phyloP scores from a whole-genome alignment of 2,888 invertebrate species.

The Biston betularia region DNA sequence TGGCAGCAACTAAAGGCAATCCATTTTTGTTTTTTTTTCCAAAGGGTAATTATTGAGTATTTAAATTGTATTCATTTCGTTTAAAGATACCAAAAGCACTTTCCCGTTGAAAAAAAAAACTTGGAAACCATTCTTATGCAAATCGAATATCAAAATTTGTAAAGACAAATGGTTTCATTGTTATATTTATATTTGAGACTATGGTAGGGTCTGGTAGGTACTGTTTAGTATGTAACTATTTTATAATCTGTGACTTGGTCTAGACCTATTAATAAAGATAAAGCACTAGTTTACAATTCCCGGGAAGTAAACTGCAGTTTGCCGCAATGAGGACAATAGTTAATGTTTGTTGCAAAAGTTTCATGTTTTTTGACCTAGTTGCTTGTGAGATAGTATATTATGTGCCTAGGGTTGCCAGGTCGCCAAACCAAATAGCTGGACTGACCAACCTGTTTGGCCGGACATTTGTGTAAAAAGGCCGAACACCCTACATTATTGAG shows the following conservation, averaged over 20 bases:
- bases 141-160: background rate
- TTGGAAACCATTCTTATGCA: too few species aligned
- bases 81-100: too few species aligned
- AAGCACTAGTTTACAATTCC: constrained; percentile 6
- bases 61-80: too few species aligned
- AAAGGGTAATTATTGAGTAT: too few species aligned
- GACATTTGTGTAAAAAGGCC: too few species aligned
- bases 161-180: background rate
- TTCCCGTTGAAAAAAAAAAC: too few species aligned
- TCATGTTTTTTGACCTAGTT: constrained; percentile 11
- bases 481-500: too few species aligned
- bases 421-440: too few species aligned
- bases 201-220: constrained; percentile 1
- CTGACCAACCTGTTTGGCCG: too few species aligned
- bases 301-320: constrained; percentile 20
- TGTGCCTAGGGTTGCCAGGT: too few species aligned
- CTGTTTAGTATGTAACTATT: background rate
- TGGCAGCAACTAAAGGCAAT: too few species aligned
- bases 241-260: constrained; percentile 1
- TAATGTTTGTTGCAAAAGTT: constrained; percentile 14
- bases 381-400: background rate
- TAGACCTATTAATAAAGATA: constrained; percentile 25
- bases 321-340: constrained; percentile 8
- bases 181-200: background rate
- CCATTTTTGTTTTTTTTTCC: too few species aligned